These are phyloP conservation scores for Diplosoma virens DNA, from an alignment of 23 tunicate genomes.

Conservation along the genomic window DNA sequence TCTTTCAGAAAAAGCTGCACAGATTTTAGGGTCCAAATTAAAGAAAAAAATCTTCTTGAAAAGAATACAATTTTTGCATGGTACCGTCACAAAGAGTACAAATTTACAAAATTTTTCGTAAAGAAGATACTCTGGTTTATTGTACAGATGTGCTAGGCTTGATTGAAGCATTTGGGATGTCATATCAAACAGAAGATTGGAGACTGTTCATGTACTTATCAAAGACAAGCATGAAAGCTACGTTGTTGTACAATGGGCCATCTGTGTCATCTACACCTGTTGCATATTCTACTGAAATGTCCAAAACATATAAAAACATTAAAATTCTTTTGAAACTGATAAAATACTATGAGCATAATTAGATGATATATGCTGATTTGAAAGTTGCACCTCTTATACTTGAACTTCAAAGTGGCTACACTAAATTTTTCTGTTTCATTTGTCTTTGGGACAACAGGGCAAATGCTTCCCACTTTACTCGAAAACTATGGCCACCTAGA, in stretches of 20 bases:
- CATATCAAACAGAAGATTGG: conserved; percentile 2
- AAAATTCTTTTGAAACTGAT: conserved; percentile 10
- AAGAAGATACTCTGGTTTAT: conserved; percentile 14
- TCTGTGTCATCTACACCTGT: conserved; percentile 16
- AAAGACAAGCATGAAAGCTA: conserved; percentile 20
- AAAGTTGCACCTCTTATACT: conserved; percentile 23
- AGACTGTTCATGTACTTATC: conserved; percentile 6
- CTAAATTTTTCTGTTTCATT: neutral
- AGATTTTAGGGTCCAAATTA: conserved; percentile 4
- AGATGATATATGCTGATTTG: conserved; percentile 23
- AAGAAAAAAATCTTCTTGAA: conserved; percentile 25
- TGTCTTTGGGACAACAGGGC: conserved; percentile 9
- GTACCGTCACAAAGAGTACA: conserved; percentile 9
- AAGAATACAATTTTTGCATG: conserved; percentile 9
- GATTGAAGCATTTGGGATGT: conserved; percentile 10
- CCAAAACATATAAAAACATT: conserved; percentile 2
- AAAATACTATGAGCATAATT: conserved; percentile 18
- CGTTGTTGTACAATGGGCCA: conserved; percentile 28
- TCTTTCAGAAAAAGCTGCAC: conserved; percentile 18
- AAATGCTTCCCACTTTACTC: conserved; percentile 10
- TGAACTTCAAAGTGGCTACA: conserved; percentile 18
- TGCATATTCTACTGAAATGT: conserved; percentile 4
- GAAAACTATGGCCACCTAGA: neutral
- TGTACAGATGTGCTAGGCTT: neutral
- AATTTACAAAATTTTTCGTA: neutral